Evolutionary conservation across 1,140 invertebrate genomes (phyloP).

Genomic region (Brachionus manjavacas): DNA sequence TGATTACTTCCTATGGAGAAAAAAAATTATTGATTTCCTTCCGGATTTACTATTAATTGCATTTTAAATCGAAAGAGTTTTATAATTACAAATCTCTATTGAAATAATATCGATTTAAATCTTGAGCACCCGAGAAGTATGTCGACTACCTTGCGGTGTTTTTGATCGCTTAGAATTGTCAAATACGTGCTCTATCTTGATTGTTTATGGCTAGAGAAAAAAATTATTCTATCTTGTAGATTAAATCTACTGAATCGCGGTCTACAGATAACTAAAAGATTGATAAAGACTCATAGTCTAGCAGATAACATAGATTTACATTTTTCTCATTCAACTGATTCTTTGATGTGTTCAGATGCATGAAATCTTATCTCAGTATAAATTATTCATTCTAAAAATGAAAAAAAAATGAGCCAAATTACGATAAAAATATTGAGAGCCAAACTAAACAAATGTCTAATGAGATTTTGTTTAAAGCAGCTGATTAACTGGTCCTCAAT

Average conservation of each 20-base stretch:
- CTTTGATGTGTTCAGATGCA: constrained; percentile 1
- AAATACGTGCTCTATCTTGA: neutral
- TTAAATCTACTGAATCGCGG: neutral
- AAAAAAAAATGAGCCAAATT: neutral
- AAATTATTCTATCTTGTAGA: neutral
- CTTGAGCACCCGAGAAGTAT: neutral
- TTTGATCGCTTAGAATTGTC: neutral
- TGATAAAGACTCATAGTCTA: neutral
- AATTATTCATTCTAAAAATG: neutral
- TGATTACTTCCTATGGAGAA: neutral
- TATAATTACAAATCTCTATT: neutral
- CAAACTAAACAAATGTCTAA: neutral
- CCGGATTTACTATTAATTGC: neutral
- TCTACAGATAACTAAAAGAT: neutral
- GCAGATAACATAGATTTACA: neutral
- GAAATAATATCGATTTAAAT: neutral
- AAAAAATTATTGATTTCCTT: constrained; percentile 24
- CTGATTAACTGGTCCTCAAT: neutral
- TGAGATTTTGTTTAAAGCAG: neutral
- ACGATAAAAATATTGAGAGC: neutral
- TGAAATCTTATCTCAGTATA: constrained; percentile 8
- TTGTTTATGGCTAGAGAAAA: neutral
- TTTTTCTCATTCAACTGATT: neutral
- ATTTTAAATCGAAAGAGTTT: neutral
- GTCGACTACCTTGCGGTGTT: neutral